Evolutionary conservation across 2,888 invertebrate genomes (phyloP).

Genomic region (Vesta saturnalis): DNA sequence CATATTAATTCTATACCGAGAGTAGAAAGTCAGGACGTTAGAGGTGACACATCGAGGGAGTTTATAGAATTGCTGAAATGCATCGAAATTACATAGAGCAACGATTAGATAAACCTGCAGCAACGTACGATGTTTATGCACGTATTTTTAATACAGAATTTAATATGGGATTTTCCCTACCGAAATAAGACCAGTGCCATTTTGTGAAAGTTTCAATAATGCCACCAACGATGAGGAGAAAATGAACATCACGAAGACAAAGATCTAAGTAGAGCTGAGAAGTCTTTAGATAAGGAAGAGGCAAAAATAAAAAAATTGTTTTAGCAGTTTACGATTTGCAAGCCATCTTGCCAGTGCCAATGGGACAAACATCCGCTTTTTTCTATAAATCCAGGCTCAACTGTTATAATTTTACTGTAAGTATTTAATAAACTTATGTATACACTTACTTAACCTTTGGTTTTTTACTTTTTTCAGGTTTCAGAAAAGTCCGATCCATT

Average conservation of each 20-base stretch:
- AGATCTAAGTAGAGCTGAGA: conserved; percentile 38
- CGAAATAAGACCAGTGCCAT: conserved; percentile 48
- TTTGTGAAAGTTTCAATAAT: conserved; percentile 45
- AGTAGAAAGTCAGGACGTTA: conserved; percentile 49
- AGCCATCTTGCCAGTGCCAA: not conserved
- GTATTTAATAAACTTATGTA: not conserved
- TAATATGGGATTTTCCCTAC: conserved; percentile 47
- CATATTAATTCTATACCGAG: conserved; percentile 49
- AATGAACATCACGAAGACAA: conserved; percentile 31
- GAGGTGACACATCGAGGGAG: conserved; percentile 45
- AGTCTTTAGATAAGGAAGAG: conserved; percentile 44
- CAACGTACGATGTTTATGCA: conserved; percentile 47
- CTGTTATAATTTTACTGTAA: too few relatives aligned
- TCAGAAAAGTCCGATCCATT: not conserved
- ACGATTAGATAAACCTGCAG: conserved; percentile 43
- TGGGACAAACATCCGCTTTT: too few relatives aligned
- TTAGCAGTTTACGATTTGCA: conserved; percentile 32
- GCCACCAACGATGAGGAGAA: conserved; percentile 43
- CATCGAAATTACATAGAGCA: conserved; percentile 46
- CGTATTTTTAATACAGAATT: conserved; percentile 49
- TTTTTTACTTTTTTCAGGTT: not conserved
- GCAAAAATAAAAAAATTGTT: conserved; percentile 29
- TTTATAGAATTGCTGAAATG: conserved; percentile 46
- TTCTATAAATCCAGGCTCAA: too few relatives aligned
- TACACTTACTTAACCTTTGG: not conserved